Evolutionary conservation across 2,113 vertebrate genomes (phyloP), one percentile per base, ranked within the genome.

Genomic region (Arothron firmamentum): DNA sequence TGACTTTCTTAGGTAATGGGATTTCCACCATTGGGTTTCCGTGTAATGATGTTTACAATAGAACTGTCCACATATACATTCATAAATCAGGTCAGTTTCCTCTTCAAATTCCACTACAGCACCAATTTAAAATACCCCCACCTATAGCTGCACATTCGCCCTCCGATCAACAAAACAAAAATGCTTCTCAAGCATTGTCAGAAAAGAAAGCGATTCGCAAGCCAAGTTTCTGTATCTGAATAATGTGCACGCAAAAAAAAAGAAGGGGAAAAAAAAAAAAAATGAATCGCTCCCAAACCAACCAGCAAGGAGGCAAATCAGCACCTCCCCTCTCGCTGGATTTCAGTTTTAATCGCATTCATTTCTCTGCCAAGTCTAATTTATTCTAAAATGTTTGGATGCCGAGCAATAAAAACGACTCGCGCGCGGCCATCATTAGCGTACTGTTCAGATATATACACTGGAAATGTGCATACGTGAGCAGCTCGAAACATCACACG

Each of bases 361-460:
- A 50, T 74, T 75, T 78, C 68, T 75, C 91, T 91, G 89, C 92
- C 91, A 90, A 88, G 90, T 91, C 81, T 92, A 91, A 90, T 89
- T 92, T 72, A 68, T 77, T 76, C 92, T 94, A 93, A 93, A 94
- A 95, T 90, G 91, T 90, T 91, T 90, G 81, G 80, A 90, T 88
- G 92, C 84, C 93, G 92, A 94, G 93, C 94, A 88, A 94, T 94
- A 93, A 92, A 95, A 96, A 94, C 93, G 93, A 94, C 92, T 84
- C 86, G 81, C 87, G 91, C 92, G 91, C 92, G 88, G 80, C 92
- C 91, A 89, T 90, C 88, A 86, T 92, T 90, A 85, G 92, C 93
- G 94, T 93, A 92, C 93, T 94, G 93, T 95, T 95, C 93, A 93
- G 92, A 93, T 94, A 96, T 94, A 96, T 94, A 96, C 92, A 95